These are phyloP conservation scores for Scalopus aquaticus DNA, from an alignment of 2,113 vertebrate species.

Conservation along the genomic window DNA sequence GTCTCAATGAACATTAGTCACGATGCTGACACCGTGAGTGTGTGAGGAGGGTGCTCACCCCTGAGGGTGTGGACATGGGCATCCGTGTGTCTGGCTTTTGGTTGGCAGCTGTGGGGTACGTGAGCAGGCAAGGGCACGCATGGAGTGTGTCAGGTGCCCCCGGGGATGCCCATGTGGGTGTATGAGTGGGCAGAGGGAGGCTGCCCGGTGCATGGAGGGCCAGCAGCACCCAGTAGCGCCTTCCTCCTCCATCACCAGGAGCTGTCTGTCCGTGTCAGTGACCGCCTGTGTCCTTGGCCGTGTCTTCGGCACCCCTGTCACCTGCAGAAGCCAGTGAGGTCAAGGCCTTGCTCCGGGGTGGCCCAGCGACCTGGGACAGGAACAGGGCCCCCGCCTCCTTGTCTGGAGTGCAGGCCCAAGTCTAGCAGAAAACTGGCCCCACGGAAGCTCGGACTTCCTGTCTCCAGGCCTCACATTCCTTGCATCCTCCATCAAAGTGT, in stretches of 20 bases:
- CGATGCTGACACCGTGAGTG: not conserved
- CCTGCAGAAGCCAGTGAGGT: not conserved
- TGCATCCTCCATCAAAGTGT: not conserved
- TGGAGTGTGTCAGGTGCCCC: accelerated
- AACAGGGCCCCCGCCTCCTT: not conserved
- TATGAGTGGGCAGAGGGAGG: not conserved
- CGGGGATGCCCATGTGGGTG: accelerated
- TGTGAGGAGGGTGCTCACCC: not conserved
- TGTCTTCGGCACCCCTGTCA: not conserved
- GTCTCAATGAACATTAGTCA: not conserved
- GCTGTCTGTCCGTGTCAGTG: not conserved
- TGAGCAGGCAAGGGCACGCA: accelerated
- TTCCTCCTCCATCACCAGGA: not conserved
- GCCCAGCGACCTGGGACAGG: not conserved
- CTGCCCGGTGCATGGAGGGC: not conserved
- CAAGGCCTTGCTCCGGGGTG: not conserved
- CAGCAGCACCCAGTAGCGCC: not conserved
- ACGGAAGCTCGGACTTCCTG: slow-evolving; percentile 62
- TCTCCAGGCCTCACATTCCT: slow-evolving; percentile 16
- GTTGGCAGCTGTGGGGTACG: not conserved
- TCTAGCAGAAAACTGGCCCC: not conserved
- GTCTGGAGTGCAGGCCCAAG: slow-evolving; percentile 3
- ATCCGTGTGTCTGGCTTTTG: accelerated
- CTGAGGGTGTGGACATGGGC: accelerated
- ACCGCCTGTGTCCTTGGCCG: not conserved